phyloP scores from a whole-genome alignment of 1,140 invertebrate species.

The Drosophila burlai region DNA sequence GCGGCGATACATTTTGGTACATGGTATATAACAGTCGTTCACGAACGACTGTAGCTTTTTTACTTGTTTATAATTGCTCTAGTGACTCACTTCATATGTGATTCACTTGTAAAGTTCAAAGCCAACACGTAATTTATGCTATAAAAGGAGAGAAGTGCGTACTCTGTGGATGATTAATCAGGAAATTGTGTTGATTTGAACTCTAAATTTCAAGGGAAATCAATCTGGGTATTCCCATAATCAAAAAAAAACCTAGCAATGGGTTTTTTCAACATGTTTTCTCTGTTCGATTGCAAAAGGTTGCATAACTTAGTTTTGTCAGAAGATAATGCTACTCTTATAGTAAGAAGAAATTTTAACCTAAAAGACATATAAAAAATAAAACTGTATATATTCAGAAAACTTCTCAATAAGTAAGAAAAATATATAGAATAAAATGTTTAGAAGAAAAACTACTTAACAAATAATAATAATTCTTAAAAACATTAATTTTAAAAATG shows the following conservation, averaged over 20 bases:
- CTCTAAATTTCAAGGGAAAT: not conserved
- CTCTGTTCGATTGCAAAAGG: not conserved
- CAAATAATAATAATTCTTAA: no score
- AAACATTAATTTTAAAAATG: no score
- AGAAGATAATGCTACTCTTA: not conserved
- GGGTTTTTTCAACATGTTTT: not conserved
- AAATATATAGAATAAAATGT: no score
- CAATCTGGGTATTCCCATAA: not conserved
- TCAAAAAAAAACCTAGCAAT: not conserved
- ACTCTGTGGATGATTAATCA: constrained; percentile 23
- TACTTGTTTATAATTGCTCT: not conserved
- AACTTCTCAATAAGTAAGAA: no score
- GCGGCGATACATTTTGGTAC: no score
- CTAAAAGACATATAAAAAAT: no score
- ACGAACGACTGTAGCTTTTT: no score
- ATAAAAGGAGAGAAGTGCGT: constrained; percentile 14
- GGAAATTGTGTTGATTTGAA: not conserved
- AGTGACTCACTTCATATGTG: constrained; percentile 23
- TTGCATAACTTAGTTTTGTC: not conserved
- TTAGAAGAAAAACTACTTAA: no score
- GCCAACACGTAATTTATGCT: constrained; percentile 6
- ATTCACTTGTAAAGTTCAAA: constrained; percentile 22
- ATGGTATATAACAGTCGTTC: no score
- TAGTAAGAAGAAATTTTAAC: no score
- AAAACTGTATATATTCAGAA: no score